phyloP scores from a whole-genome alignment of 2,113 vertebrate species.

The Fukomys damarensis region DNA sequence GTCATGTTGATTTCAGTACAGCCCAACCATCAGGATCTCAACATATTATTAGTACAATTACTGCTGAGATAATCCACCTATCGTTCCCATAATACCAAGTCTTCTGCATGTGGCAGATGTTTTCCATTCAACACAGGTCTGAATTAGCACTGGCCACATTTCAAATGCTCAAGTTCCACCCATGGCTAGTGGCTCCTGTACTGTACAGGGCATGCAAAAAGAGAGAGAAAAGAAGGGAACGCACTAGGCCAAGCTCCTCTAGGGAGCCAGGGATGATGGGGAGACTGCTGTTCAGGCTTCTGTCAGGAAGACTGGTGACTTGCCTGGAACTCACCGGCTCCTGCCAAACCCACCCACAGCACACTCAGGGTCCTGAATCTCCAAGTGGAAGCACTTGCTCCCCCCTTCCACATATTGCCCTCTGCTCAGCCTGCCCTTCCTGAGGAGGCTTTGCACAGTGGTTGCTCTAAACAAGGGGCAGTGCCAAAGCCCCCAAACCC shows the following conservation, averaged over 20 bases:
- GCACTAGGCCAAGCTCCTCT: too few species aligned
- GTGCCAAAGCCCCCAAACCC: too few species aligned
- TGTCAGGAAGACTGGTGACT: background rate
- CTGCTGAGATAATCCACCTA: background rate
- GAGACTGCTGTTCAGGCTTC: background rate
- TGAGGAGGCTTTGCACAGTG: background rate
- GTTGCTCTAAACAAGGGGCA: background rate
- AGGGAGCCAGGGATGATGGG: too few species aligned
- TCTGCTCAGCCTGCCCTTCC: background rate
- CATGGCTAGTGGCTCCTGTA: background rate
- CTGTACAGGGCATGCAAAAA: background rate
- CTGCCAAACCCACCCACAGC: background rate
- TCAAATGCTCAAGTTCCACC: background rate
- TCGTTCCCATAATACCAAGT: background rate
- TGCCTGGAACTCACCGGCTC: background rate
- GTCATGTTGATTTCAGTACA: background rate
- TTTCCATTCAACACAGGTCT: background rate
- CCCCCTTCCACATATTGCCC: background rate
- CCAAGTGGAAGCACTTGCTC: background rate
- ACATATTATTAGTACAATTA: background rate
- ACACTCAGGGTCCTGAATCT: background rate
- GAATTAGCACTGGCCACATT: background rate
- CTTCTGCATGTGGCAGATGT: background rate
- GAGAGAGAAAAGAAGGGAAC: slow-evolving; percentile 18
- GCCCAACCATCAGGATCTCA: background rate